phyloP scores from a whole-genome alignment of 2,113 vertebrate species.

The Nothocercus nigrocapillus region DNA sequence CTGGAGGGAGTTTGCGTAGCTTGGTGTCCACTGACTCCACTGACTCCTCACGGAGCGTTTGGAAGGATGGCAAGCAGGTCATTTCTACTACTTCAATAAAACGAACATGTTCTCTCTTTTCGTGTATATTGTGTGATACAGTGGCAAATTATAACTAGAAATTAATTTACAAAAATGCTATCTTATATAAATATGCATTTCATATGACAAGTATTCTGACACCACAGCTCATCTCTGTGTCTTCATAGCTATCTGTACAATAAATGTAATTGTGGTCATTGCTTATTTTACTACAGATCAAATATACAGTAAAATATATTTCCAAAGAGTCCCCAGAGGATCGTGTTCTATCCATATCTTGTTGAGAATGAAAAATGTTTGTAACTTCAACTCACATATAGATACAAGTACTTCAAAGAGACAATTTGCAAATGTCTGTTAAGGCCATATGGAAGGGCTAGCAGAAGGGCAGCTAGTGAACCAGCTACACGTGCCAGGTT shows the following conservation, averaged over 20 bases:
- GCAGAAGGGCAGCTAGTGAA: slow-evolving; percentile 74
- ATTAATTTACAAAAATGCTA: background rate
- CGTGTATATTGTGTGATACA: background rate
- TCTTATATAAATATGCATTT: background rate
- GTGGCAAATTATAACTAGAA: background rate
- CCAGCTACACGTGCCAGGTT: slow-evolving; percentile 61
- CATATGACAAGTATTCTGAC: background rate
- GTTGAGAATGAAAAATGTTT: background rate
- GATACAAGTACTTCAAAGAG: background rate
- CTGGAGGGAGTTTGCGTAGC: rapidly evolving
- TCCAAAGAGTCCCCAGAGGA: background rate
- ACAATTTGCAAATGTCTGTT: slow-evolving; percentile 32
- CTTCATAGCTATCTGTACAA: background rate
- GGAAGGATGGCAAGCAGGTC: background rate
- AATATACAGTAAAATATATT: background rate
- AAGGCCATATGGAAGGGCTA: slow-evolving; percentile 60
- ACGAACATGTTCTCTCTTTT: background rate
- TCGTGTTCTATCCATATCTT: background rate
- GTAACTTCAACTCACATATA: background rate
- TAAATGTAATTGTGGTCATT: background rate
- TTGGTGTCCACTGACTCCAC: background rate
- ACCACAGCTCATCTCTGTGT: rapidly evolving
- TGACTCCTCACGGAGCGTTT: background rate
- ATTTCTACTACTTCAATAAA: background rate
- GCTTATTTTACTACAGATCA: background rate